Conservation (phyloP, 1,140 invertebrate genomes). For the Spodoptera frugiperda region DNA sequence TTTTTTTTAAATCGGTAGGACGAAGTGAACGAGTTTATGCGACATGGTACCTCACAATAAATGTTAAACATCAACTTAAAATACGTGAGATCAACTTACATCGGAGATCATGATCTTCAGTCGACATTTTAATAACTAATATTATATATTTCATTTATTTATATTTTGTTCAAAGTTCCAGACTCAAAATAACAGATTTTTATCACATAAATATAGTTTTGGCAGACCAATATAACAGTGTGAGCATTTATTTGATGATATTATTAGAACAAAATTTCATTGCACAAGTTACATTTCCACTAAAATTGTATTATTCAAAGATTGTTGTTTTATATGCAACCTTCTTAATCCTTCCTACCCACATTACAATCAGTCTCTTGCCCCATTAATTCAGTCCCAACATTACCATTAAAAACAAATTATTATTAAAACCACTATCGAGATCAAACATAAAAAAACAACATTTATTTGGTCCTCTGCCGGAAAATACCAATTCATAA, state of each 20-base stretch:
- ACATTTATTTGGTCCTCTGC: conserved; percentile 36
- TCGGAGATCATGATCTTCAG: conserved; percentile 78
- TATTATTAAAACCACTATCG: conserved; percentile 20
- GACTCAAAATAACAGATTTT: conserved; percentile 31
- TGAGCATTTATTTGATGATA: conserved; percentile 34
- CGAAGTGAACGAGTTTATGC: conserved; percentile 26
- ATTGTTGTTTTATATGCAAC: neutral
- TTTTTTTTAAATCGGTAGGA: neutral
- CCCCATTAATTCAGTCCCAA: conserved; percentile 5
- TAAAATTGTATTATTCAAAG: neutral
- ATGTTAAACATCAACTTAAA: conserved; percentile 58
- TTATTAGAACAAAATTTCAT: neutral
- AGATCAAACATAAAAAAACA: conserved; percentile 37
- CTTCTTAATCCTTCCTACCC: conserved; percentile 2
- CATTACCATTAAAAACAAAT: conserved; percentile 6
- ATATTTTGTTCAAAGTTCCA: conserved; percentile 40
- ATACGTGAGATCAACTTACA: conserved; percentile 76
- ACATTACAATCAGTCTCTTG: conserved; percentile 46
- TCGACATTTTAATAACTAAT: conserved; percentile 58
- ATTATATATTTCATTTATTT: conserved; percentile 37
- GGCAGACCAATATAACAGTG: conserved; percentile 48
- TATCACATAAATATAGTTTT: conserved; percentile 53
- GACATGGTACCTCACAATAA: conserved; percentile 13
- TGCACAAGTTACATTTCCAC: conserved; percentile 51
- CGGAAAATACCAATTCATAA: conserved; percentile 6